phyloP scores from a whole-genome alignment of 1,140 invertebrate species.

The Phthorimaea operculella region DNA sequence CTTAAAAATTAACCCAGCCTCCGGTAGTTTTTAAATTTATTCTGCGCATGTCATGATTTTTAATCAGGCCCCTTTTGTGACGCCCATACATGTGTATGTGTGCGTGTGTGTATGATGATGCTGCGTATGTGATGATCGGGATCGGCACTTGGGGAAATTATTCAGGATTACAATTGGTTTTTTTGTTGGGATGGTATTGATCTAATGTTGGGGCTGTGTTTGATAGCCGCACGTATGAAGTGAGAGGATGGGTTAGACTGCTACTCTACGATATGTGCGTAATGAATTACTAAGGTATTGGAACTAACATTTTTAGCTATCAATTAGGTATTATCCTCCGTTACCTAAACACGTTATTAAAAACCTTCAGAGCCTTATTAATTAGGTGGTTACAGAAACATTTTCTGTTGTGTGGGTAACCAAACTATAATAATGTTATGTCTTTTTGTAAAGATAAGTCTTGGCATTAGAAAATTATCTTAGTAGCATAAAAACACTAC shows the following conservation, averaged over 20 bases:
- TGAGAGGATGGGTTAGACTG: too few relatives aligned
- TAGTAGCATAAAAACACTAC: too few relatives aligned
- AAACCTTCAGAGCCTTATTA: too few relatives aligned
- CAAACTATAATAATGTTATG: too few relatives aligned
- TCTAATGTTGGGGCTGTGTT: neutral
- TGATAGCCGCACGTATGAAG: neutral
- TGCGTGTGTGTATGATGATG: slow-evolving; percentile 1
- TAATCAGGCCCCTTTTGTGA: slow-evolving; percentile 52
- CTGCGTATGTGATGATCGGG: neutral
- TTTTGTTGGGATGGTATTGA: neutral
- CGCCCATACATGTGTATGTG: slow-evolving; percentile 27
- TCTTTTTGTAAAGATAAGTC: too few relatives aligned
- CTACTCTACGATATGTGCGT: neutral
- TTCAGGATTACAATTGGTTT: neutral
- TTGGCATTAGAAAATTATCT: too few relatives aligned
- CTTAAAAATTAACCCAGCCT: slow-evolving; percentile 64
- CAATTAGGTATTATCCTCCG: too few relatives aligned
- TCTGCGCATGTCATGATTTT: slow-evolving; percentile 65
- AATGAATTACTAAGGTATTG: too few relatives aligned
- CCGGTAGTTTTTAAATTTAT: slow-evolving; percentile 63
- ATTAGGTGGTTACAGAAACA: too few relatives aligned
- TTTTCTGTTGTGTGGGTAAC: too few relatives aligned
- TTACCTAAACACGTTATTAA: too few relatives aligned
- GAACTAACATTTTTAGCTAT: too few relatives aligned
- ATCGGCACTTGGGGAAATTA: neutral